Evolutionary conservation across 2,888 invertebrate species (phyloP), one percentile per base, ranked within the genome.

Genomic region (Crepidodera aurea): DNA sequence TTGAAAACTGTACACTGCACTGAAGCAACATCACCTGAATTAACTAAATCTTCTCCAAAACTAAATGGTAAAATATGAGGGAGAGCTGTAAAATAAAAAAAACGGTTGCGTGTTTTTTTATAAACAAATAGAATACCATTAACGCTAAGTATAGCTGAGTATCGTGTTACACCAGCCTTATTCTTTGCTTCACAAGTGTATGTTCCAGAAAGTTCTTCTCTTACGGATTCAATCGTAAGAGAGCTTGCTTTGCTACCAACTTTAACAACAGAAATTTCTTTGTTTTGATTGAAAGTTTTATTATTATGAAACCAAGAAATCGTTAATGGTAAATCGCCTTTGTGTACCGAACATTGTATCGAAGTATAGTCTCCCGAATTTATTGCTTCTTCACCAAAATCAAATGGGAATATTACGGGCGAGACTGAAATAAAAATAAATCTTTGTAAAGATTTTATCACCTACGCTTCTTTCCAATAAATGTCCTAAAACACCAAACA

Each of bases 301-400:
- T 89, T 88, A 79, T 91, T 88, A 71, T 90, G 88, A 50, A 86
- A 86, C 92, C 92, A 93, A 19, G 84, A 83, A 50, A 92, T 87
- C 59, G 84, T 84, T 75, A 92, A 83, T 2, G 92, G 92, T 60
- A 87, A 82, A 81, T 93, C 92, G 65, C 92, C 91, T 80, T 90
- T 89, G 64, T 86, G 86, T 39, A 88, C 85, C 64, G 88, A 86
- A 77, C 91, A 91, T 51, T 84, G 85, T 76, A 87, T 84, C 76
- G 88, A 88, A 46, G 88, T 86, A 37, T 87, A 85, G 78, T 90
- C 89, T 61, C 89, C 90, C 64, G 87, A 88, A 79, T 88, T 89
- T 29, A 88, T 83, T 13, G 88, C 84, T 74, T 88, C 87, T 75
- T 82, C 75, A 79, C 80, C 71, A 82, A 86, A 75, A 78, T 76